Percentiles rank a stretch among this genome's conserved stretches.
Evolutionary conservation across 2,797 vertebrate species (phyloP).

Genomic region (Emydoidea blandingii): DNA sequence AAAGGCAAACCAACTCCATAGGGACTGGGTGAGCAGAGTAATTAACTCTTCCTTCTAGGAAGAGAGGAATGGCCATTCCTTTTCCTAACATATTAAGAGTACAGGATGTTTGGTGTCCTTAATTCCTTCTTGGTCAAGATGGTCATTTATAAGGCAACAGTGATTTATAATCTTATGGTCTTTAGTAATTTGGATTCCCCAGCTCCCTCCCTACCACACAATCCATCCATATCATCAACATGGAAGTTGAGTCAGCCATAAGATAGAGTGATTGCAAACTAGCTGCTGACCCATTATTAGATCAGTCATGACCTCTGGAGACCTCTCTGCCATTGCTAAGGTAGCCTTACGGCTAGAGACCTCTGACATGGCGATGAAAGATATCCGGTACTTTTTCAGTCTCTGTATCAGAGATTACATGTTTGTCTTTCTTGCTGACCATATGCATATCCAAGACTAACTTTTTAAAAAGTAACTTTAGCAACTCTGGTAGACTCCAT

Average conservation of each 20-base stretch:
- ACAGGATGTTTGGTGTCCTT: not conserved
- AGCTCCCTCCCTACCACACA: not conserved
- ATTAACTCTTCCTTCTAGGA: not conserved
- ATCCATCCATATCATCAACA: not conserved
- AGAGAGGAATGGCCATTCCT: not conserved
- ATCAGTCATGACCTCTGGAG: accelerated
- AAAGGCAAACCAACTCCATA: not conserved
- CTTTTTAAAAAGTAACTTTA: not conserved
- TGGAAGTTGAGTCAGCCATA: not conserved
- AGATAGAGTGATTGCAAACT: not conserved
- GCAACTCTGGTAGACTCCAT: not conserved
- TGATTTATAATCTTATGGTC: not conserved
- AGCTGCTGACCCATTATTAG: not conserved
- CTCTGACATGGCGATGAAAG: not conserved
- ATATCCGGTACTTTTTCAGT: not conserved
- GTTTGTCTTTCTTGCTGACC: not conserved
- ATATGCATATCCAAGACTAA: not conserved
- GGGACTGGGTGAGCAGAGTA: not conserved
- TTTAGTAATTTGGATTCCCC: not conserved
- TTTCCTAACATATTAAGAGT: not conserved
- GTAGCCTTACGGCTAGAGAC: not conserved
- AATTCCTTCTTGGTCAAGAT: not conserved
- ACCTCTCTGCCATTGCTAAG: not conserved
- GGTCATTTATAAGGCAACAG: not conserved
- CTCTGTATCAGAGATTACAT: not conserved